These are phyloP conservation scores for Baryphthengus martii DNA, from an alignment of 2,113 vertebrate species.

Conservation along the genomic window DNA sequence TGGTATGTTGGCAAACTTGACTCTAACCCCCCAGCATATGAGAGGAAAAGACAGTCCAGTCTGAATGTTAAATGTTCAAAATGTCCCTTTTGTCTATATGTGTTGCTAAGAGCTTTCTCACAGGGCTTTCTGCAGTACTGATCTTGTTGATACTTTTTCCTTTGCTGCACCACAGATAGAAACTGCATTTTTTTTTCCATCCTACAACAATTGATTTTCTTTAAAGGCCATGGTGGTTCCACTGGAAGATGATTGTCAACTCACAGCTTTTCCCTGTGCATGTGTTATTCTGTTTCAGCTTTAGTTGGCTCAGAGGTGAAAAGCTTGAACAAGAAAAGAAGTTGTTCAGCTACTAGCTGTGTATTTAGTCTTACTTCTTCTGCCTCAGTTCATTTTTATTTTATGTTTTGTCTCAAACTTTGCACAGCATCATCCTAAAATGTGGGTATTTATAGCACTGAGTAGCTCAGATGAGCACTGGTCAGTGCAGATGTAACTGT, in stretches of 20 bases:
- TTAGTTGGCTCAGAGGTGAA: constrained; percentile 8
- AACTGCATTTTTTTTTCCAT: not conserved
- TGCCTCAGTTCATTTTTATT: not conserved
- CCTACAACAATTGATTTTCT: not conserved
- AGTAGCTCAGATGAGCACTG: not conserved
- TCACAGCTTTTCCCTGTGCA: not conserved
- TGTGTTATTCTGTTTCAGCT: not conserved
- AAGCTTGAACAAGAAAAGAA: not conserved
- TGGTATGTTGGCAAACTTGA: not conserved
- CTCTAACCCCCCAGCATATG: not conserved
- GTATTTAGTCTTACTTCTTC: not conserved
- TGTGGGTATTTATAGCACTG: not conserved
- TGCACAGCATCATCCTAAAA: not conserved
- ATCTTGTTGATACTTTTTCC: not conserved
- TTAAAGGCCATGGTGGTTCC: not conserved
- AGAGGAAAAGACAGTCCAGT: not conserved
- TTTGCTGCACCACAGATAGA: not conserved
- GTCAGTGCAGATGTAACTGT: not conserved
- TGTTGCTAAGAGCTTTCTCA: not conserved
- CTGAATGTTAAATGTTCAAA: not conserved
- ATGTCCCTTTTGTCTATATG: not conserved
- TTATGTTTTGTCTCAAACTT: not conserved
- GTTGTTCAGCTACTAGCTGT: not conserved
- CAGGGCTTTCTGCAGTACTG: not conserved
- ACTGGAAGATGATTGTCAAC: not conserved